phyloP scores from a whole-genome alignment of 2,113 vertebrate species.

The Chloropsis hardwickii region DNA sequence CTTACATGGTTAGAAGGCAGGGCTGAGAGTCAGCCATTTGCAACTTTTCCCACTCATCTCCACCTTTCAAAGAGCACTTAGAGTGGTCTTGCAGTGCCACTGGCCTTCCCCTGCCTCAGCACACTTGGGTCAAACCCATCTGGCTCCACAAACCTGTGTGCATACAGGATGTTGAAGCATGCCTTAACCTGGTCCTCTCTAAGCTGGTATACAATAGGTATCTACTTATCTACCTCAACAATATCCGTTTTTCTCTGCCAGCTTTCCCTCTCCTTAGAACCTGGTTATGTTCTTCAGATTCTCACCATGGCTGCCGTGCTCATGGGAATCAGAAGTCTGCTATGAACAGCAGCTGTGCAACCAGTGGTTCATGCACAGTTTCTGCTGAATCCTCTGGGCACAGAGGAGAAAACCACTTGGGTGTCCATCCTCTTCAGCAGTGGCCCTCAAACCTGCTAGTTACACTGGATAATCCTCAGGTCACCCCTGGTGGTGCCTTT shows the following conservation, averaged over 20 bases:
- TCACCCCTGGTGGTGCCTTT: not conserved
- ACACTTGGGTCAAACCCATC: not conserved
- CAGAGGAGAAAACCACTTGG: not conserved
- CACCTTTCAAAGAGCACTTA: not conserved
- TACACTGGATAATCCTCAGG: not conserved
- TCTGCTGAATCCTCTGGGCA: not conserved
- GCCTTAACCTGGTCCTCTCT: not conserved
- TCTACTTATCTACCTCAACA: not conserved
- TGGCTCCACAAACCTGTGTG: not conserved
- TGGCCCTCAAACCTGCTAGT: not conserved
- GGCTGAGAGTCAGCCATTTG: not conserved
- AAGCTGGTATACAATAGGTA: not conserved
- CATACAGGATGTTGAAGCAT: not conserved
- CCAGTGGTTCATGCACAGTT: fast-evolving
- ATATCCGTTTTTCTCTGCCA: not conserved
- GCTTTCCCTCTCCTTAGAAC: not conserved
- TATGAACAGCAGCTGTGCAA: not conserved
- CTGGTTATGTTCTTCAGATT: not conserved
- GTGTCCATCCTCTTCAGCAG: not conserved
- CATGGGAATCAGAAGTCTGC: not conserved
- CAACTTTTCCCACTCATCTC: not conserved
- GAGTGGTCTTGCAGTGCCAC: not conserved
- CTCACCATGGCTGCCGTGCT: fast-evolving
- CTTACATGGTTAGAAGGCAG: not conserved
- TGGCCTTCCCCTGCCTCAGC: not conserved